phyloP scores from a whole-genome alignment of 2,888 invertebrate genomes.

The Caradrina kadenii region DNA sequence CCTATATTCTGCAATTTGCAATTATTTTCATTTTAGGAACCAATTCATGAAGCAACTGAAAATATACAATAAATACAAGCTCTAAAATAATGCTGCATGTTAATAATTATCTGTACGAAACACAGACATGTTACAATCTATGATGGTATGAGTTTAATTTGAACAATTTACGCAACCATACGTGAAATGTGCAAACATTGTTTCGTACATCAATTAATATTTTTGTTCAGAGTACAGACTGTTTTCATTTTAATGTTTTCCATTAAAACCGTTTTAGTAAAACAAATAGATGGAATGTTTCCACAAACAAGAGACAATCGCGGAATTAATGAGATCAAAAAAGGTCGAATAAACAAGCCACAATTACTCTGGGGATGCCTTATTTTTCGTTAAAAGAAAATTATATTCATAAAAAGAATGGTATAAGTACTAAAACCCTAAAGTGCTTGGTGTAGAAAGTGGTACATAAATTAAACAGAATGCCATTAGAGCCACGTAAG shows the following conservation, averaged over 20 bases:
- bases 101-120: constrained; percentile 1
- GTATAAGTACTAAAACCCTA: constrained; percentile 28
- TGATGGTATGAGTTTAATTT: constrained; percentile 19
- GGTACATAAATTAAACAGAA: constrained; percentile 36
- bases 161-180: constrained; percentile 22
- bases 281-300: constrained; percentile 49
- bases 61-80: constrained; percentile 10
- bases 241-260: constrained; percentile 30
- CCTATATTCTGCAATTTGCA: not conserved
- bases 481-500: constrained; percentile 18
- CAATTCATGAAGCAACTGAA: constrained; percentile 5
- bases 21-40: constrained; percentile 10
- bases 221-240: constrained; percentile 22
- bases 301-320: constrained; percentile 43
- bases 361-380: constrained; percentile 28
- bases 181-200: constrained; percentile 27
- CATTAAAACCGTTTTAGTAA: constrained; percentile 45
- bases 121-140: constrained; percentile 1
- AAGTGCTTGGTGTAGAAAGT: constrained; percentile 29
- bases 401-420: constrained; percentile 42
- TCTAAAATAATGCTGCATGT: not conserved
- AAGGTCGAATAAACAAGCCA: constrained; percentile 45
- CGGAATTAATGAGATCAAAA: constrained; percentile 55
- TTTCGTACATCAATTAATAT: constrained; percentile 35
- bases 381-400: constrained; percentile 39